These are phyloP conservation scores for Somateria mollissima DNA, from an alignment of 2,797 vertebrate genomes.

Conservation along the genomic window DNA sequence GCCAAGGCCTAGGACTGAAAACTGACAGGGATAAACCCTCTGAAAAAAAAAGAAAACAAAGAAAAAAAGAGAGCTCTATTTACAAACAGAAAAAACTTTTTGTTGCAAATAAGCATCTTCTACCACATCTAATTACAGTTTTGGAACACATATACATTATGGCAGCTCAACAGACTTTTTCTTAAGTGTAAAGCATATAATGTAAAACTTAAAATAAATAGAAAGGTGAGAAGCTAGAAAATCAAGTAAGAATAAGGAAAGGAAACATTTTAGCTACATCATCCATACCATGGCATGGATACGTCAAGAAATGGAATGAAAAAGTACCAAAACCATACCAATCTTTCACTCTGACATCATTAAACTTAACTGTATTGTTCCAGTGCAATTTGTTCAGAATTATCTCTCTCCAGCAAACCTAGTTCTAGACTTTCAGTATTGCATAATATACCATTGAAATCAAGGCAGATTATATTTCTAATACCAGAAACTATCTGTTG, in stretches of 20 bases:
- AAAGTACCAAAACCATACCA: background rate
- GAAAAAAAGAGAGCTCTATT: background rate
- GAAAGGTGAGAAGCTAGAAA: background rate
- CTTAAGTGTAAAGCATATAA: background rate
- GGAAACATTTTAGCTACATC: background rate
- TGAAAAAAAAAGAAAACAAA: background rate
- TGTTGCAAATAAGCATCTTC: background rate
- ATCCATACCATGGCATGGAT: background rate
- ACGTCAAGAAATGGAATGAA: background rate
- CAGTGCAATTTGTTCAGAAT: accelerated
- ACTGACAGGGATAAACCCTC: background rate
- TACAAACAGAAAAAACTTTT: background rate
- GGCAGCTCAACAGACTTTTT: background rate
- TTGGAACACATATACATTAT: background rate
- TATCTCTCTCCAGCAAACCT: background rate
- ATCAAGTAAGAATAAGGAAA: background rate
- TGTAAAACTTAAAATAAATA: background rate
- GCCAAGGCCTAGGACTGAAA: background rate
- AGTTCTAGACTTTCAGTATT: background rate
- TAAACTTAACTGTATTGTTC: background rate
- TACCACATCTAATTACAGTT: background rate
- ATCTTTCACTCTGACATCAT: background rate
- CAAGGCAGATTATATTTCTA: background rate
- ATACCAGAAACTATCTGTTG: background rate
- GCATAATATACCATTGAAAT: accelerated